Percentiles rank a stretch among this genome's conserved stretches.
phyloP scores from a whole-genome alignment of 2,113 vertebrate genomes.

The Synchiropus splendidus region DNA sequence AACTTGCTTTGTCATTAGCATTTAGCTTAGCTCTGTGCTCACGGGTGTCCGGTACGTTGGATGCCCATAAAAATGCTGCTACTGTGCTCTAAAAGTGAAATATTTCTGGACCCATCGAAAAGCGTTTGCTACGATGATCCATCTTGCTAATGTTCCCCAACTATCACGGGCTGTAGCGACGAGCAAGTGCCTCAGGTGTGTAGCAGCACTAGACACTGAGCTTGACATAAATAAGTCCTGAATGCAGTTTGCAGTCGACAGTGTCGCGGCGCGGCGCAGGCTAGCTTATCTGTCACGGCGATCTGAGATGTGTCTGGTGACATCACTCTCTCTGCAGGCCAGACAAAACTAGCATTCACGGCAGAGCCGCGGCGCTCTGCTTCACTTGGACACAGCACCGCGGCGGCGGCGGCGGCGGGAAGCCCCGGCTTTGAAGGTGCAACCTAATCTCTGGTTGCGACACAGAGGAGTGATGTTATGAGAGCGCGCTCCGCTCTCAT shows the following conservation, averaged over 20 bases:
- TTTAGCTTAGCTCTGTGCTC: no score
- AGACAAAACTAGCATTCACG: constrained; percentile 47
- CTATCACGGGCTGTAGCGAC: no score
- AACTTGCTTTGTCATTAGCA: no score
- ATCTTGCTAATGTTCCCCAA: no score
- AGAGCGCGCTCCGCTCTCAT: constrained; percentile 13
- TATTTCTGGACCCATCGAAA: no score
- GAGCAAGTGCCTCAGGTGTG: no score
- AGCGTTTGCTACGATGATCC: no score
- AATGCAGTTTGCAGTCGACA: constrained; percentile 10
- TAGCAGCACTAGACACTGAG: no score
- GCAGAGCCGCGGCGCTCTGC: constrained; percentile 47
- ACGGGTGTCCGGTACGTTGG: no score
- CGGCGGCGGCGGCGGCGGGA: constrained; percentile 41
- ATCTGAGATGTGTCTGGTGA: constrained; percentile 42
- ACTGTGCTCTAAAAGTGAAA: no score
- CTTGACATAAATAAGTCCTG: no score
- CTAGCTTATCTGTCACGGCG: constrained; percentile 43
- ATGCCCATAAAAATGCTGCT: no score
- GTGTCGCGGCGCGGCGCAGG: constrained; percentile 11
- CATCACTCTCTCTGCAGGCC: constrained; percentile 44
- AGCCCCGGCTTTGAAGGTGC: constrained; percentile 33
- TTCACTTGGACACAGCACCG: constrained; percentile 58
- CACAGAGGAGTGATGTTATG: constrained; percentile 16
- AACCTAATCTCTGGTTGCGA: constrained; percentile 41